These are phyloP conservation scores for Hoplostethus atlanticus DNA, from an alignment of 2,797 vertebrate genomes.

Conservation along the genomic window DNA sequence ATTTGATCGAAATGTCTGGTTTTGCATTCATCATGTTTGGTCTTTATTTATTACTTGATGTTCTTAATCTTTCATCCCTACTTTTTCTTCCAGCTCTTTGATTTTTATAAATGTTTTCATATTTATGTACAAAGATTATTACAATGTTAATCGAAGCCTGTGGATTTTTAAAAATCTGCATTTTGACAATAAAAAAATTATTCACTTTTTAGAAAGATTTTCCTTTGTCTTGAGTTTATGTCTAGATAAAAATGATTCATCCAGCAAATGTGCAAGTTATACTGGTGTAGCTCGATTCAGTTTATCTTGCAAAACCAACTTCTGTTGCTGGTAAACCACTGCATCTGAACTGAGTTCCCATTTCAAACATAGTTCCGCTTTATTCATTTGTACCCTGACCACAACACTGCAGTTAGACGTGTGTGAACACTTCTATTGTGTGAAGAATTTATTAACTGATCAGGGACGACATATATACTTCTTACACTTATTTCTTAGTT, in stretches of 20 bases:
- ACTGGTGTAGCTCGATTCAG: not conserved
- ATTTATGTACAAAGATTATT: constrained; percentile 58
- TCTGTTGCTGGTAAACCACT: constrained; percentile 7
- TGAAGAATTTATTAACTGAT: too few species aligned
- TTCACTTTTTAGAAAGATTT: not conserved
- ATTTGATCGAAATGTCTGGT: constrained; percentile 26
- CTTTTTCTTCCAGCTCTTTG: constrained; percentile 19
- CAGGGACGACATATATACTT: too few species aligned
- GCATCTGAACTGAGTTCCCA: constrained; percentile 37
- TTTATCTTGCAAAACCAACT: constrained; percentile 2
- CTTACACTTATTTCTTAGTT: too few species aligned
- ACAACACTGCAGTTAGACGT: constrained; percentile 25
- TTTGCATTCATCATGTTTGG: constrained; percentile 9
- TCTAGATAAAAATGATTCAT: not conserved
- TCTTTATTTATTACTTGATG: constrained; percentile 66
- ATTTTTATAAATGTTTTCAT: constrained; percentile 44
- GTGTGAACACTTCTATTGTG: too few species aligned
- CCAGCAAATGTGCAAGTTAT: not conserved
- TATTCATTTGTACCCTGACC: constrained; percentile 28
- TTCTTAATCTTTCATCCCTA: constrained; percentile 28
- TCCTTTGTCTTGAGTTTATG: constrained; percentile 2
- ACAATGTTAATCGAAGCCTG: constrained; percentile 14
- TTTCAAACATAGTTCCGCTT: constrained; percentile 59
- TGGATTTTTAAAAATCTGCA: constrained; percentile 15
- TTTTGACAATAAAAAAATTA: constrained; percentile 53